Conservation (phyloP, 2,113 vertebrate species). For the Spheniscus mendiculus region DNA sequence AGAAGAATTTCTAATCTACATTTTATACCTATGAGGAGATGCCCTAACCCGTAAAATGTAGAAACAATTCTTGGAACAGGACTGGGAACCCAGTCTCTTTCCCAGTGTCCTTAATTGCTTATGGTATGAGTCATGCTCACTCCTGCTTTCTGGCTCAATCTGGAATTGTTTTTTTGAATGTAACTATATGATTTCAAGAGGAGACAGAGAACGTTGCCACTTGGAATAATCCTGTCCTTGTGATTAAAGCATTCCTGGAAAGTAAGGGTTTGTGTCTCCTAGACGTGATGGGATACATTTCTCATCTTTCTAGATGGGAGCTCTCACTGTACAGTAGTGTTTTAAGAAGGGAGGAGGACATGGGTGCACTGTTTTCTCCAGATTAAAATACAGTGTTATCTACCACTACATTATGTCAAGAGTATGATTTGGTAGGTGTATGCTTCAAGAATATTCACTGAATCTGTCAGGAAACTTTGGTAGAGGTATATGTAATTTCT, state of each 20-base stretch:
- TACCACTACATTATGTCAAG: background rate
- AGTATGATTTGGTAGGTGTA: background rate
- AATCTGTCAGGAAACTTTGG: background rate
- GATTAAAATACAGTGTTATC: background rate
- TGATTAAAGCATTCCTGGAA: slow-evolving; percentile 41
- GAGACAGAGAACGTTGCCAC: background rate
- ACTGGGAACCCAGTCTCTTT: background rate
- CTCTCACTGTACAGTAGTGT: background rate
- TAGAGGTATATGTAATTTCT: background rate
- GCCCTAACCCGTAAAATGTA: background rate
- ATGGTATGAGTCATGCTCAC: background rate
- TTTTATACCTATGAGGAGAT: slow-evolving; percentile 47
- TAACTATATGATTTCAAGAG: background rate
- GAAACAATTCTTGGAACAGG: slow-evolving; percentile 30
- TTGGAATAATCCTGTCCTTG: background rate
- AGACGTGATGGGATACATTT: background rate
- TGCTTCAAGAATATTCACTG: background rate
- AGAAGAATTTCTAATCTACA: slow-evolving; percentile 10
- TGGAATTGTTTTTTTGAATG: background rate
- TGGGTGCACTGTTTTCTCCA: background rate
- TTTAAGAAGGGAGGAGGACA: background rate
- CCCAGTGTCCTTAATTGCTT: slow-evolving; percentile 8
- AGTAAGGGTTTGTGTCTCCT: background rate
- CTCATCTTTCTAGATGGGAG: background rate
- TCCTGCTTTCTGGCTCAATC: background rate